These are phyloP conservation scores for Drosophila varians DNA, from an alignment of 1,140 invertebrate species.

Conservation along the genomic window DNA sequence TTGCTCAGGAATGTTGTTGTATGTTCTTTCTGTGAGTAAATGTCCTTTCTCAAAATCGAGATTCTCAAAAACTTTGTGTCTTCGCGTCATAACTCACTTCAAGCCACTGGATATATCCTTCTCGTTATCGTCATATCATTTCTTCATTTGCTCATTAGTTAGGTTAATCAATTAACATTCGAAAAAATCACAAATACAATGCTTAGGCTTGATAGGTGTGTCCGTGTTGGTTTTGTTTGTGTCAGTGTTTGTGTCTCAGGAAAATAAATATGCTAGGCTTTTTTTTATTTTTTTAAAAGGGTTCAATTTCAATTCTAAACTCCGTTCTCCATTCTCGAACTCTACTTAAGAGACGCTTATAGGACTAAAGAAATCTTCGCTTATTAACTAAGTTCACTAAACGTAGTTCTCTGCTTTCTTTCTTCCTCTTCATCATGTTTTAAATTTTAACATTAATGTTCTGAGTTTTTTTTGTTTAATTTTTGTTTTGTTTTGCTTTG, in stretches of 20 bases:
- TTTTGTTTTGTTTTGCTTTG: conserved; percentile 16
- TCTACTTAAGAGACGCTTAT: conserved; percentile 61
- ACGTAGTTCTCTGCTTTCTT: conserved; percentile 31
- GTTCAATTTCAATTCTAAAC: conserved; percentile 54
- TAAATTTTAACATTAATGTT: conserved; percentile 47
- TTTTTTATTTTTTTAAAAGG: conserved; percentile 23
- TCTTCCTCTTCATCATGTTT: conserved; percentile 16
- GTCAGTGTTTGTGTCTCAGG: conserved; percentile 32
- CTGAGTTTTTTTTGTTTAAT: conserved; percentile 11
- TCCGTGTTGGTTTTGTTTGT: conserved; percentile 24
- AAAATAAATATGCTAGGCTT: conserved; percentile 63
- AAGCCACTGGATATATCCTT: conserved; percentile 12
- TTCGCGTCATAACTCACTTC: conserved; percentile 1
- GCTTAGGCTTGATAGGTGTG: conserved; percentile 49
- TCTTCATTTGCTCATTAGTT: conserved; percentile 16
- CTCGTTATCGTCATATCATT: conserved; percentile 18
- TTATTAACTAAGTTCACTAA: conserved; percentile 56
- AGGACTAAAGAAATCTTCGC: conserved; percentile 61
- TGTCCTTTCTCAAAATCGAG: conserved; percentile 31
- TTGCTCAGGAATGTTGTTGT: conserved; percentile 69
- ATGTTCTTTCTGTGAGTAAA: neutral
- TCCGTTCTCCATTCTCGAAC: conserved; percentile 19
- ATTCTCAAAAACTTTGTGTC: conserved; percentile 27
- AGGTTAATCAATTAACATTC: conserved; percentile 42
- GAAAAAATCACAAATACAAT: conserved; percentile 77